Evolutionary conservation across 2,113 vertebrate species (phyloP).

Genomic region (Sisor rabdophorus): DNA sequence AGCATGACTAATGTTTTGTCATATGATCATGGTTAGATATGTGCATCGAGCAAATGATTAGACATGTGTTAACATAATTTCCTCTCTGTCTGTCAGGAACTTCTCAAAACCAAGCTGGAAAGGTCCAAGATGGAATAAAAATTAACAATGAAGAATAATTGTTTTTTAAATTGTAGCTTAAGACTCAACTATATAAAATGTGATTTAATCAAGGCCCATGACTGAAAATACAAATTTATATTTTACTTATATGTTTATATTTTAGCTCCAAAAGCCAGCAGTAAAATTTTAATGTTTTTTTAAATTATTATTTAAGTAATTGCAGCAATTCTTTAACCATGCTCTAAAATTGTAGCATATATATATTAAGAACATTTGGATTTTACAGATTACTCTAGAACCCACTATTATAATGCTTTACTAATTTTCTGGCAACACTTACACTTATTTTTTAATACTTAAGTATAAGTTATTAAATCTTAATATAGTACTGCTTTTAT

Average conservation of each 20-base stretch:
- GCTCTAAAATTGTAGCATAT: background rate
- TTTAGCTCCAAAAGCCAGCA: background rate
- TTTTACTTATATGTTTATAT: background rate
- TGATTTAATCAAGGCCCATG: background rate
- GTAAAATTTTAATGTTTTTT: background rate
- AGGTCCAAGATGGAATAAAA: slow-evolving; percentile 73
- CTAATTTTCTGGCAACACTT: background rate
- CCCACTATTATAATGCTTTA: background rate
- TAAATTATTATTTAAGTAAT: background rate
- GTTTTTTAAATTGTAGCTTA: slow-evolving; percentile 1
- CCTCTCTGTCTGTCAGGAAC: slow-evolving; percentile 58
- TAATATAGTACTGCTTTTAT: background rate
- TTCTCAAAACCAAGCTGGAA: slow-evolving; percentile 72
- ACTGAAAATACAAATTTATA: slow-evolving; percentile 13
- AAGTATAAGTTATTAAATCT: background rate
- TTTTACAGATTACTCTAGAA: background rate
- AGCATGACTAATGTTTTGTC: slow-evolving; percentile 41
- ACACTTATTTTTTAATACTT: background rate
- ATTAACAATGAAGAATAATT: slow-evolving; percentile 8
- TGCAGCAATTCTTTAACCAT: background rate
- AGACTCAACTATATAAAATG: background rate
- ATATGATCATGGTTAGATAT: slow-evolving; percentile 47
- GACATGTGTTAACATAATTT: slow-evolving; percentile 13
- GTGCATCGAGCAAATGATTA: slow-evolving; percentile 3
- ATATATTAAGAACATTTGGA: too few species aligned